phyloP scores from a whole-genome alignment of 2,888 invertebrate species.

The Ethmia dodecea region DNA sequence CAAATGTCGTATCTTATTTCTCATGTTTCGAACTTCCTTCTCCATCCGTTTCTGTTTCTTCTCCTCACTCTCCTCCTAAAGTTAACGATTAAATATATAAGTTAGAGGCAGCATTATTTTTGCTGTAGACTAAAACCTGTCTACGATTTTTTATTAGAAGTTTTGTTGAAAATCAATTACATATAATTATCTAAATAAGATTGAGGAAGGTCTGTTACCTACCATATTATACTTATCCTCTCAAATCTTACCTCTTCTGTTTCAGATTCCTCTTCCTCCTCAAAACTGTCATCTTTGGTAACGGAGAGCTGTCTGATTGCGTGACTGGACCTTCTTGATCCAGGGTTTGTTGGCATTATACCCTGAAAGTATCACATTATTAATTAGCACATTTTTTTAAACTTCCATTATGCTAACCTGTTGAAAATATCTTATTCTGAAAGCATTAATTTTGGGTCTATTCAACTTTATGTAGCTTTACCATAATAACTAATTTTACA shows the following conservation, averaged over 20 bases:
- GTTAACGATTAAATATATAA: too few species aligned
- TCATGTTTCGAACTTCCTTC: slow-evolving; percentile 80
- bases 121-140: too few species aligned
- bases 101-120: too few species aligned
- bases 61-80: slow-evolving; percentile 75
- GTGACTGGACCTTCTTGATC: slow-evolving; percentile 72
- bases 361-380: slow-evolving; percentile 45
- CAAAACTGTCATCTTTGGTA: slow-evolving; percentile 73
- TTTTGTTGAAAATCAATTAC: neutral
- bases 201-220: neutral
- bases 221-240: neutral
- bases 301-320: slow-evolving; percentile 69
- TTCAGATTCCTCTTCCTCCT: slow-evolving; percentile 74
- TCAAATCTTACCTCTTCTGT: slow-evolving; percentile 60
- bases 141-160: too few species aligned
- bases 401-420: neutral
- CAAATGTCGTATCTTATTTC: slow-evolving; percentile 81
- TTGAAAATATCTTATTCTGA: neutral
- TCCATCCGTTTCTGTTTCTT: slow-evolving; percentile 80
- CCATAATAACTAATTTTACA: neutral
- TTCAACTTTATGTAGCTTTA: neutral
- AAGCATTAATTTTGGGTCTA: neutral
- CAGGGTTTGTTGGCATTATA: slow-evolving; percentile 60
- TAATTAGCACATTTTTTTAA: neutral
- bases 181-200: neutral